Evolutionary conservation across 1,140 invertebrate genomes (phyloP).

Genomic region (Trachymyrmex septentrionalis): DNA sequence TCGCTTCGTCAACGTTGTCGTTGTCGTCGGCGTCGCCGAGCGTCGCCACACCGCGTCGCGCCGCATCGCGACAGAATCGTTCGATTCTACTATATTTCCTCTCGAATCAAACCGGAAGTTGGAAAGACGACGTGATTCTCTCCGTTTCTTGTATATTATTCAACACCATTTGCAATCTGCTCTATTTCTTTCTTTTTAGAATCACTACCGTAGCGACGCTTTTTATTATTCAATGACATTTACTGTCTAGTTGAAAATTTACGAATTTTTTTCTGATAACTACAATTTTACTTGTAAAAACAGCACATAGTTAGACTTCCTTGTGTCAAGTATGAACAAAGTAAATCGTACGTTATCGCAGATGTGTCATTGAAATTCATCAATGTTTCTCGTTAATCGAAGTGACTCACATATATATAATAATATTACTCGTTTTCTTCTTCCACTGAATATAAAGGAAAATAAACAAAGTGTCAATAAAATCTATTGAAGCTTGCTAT

Average conservation of each 20-base stretch:
- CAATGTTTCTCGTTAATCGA: slow-evolving; percentile 21
- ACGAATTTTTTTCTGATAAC: not conserved
- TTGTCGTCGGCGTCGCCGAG: not conserved
- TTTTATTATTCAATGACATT: slow-evolving; percentile 5
- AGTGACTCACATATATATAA: slow-evolving; percentile 18
- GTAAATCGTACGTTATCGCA: not conserved
- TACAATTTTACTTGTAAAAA: not conserved
- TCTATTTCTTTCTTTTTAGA: not conserved
- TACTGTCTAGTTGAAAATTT: not conserved
- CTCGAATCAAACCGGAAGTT: slow-evolving; percentile 31
- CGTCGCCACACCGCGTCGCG: not conserved
- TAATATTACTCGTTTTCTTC: not conserved
- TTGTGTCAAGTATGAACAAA: not conserved
- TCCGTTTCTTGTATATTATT: not conserved
- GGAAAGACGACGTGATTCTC: not conserved
- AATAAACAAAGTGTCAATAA: not conserved
- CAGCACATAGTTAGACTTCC: not conserved
- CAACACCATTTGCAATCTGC: not conserved
- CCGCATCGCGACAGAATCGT: not conserved
- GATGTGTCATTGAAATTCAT: slow-evolving; percentile 10
- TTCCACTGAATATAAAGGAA: not conserved
- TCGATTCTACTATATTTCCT: slow-evolving; percentile 12
- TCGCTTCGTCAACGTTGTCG: slow-evolving; percentile 16
- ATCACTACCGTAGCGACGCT: not conserved
- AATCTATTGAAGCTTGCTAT: not conserved